Conservation (phyloP, 1,140 invertebrate genomes). For the Kradibia gibbosae region DNA sequence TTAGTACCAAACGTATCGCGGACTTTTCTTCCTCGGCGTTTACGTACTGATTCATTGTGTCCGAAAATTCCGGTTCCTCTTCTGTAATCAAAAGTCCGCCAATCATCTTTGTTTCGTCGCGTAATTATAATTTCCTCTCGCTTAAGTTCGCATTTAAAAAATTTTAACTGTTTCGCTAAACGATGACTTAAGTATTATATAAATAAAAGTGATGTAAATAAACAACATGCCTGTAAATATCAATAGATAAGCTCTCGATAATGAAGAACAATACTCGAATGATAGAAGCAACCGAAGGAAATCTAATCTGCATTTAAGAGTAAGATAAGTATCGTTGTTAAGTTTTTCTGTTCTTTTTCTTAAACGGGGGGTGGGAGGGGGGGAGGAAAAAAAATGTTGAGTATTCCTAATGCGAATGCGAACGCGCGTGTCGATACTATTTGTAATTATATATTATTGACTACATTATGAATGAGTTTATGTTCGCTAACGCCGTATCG, state of each 20-base stretch:
- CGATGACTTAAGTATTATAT: constrained; percentile 39
- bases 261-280: constrained; percentile 36
- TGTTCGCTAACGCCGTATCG: not conserved
- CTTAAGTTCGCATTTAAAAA: constrained; percentile 7
- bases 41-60: not conserved
- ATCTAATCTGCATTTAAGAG: constrained; percentile 18
- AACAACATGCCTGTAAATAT: constrained; percentile 39
- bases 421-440: not conserved
- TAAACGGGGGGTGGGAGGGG: too few relatives aligned
- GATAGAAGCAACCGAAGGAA: constrained; percentile 2
- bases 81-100: not conserved
- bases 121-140: not conserved
- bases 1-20: constrained; percentile 44
- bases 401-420: not conserved
- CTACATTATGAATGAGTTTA: not conserved
- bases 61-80: not conserved
- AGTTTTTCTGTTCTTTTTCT: constrained; percentile 38
- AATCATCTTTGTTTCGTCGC: not conserved
- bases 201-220: constrained; percentile 47
- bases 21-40: constrained; percentile 24
- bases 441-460: not conserved
- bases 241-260: constrained; percentile 17
- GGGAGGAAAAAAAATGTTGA: constrained; percentile 1
- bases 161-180: not conserved
- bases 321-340: constrained; percentile 33